Conservation (phyloP, 2,888 invertebrate genomes). For the Macroteleia sp. region DNA sequence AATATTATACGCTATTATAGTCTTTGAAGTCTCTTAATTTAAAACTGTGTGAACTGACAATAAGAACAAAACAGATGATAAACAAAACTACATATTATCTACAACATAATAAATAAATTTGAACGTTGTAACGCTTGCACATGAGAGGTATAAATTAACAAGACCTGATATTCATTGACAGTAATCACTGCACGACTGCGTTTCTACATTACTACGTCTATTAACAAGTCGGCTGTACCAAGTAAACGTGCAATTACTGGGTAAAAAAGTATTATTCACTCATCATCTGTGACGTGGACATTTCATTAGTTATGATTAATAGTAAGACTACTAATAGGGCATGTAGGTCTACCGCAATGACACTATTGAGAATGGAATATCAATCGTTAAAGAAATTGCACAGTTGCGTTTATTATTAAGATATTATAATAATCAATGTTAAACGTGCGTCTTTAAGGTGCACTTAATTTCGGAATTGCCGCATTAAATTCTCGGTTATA, state of each 20-base stretch:
- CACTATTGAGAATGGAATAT: constrained; percentile 25
- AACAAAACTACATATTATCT: too few relatives aligned
- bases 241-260: constrained; percentile 48
- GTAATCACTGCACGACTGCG: constrained; percentile 38
- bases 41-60: too few relatives aligned
- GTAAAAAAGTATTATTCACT: constrained; percentile 57
- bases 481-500: constrained; percentile 25
- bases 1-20: too few relatives aligned
- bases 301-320: constrained; percentile 62
- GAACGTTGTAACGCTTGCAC: not conserved
- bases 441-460: constrained; percentile 22
- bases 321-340: constrained; percentile 35
- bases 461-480: constrained; percentile 20
- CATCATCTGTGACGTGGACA: constrained; percentile 44
- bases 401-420: constrained; percentile 25
- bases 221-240: constrained; percentile 41
- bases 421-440: constrained; percentile 39
- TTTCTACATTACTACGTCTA: constrained; percentile 36
- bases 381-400: constrained; percentile 6
- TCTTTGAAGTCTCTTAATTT: too few relatives aligned
- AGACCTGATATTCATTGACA: constrained; percentile 46
- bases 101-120: constrained; percentile 3
- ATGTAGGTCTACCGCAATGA: constrained; percentile 22
- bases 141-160: constrained; percentile 32
- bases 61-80: too few relatives aligned